Percentiles rank a stretch among this genome's conserved stretches.
Conservation (phyloP, 2,113 vertebrate genomes). For the Tyto alba region DNA sequence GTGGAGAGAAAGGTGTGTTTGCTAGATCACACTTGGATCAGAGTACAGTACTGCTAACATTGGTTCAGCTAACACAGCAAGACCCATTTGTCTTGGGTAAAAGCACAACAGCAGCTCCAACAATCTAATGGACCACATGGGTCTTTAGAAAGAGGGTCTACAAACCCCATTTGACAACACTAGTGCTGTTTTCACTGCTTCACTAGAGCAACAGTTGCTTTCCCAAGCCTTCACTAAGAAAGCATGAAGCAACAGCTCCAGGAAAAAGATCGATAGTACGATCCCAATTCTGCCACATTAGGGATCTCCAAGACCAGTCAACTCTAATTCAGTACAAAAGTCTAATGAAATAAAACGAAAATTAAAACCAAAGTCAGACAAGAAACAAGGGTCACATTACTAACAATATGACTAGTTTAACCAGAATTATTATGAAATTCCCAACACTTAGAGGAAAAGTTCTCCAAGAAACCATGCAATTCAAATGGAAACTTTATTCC, state of each 20-base stretch:
- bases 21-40: not conserved
- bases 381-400: not conserved
- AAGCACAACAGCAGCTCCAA: not conserved
- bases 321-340: not conserved
- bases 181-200: too few species aligned
- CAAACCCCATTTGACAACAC: not conserved
- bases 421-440: not conserved
- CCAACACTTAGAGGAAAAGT: not conserved
- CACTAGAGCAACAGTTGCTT: not conserved
- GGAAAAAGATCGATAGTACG: not conserved
- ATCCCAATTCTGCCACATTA: accelerated
- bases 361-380: not conserved
- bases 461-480: not conserved
- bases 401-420: not conserved
- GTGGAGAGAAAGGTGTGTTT: accelerated
- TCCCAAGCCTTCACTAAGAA: not conserved
- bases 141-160: not conserved
- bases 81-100: not conserved
- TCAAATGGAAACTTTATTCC: not conserved
- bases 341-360: not conserved
- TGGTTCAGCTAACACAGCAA: not conserved
- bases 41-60: not conserved
- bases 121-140: not conserved
- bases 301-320: not conserved
- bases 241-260: not conserved